Evolutionary conservation across 2,888 invertebrate species (phyloP).

Genomic region (Drosophila cracens): DNA sequence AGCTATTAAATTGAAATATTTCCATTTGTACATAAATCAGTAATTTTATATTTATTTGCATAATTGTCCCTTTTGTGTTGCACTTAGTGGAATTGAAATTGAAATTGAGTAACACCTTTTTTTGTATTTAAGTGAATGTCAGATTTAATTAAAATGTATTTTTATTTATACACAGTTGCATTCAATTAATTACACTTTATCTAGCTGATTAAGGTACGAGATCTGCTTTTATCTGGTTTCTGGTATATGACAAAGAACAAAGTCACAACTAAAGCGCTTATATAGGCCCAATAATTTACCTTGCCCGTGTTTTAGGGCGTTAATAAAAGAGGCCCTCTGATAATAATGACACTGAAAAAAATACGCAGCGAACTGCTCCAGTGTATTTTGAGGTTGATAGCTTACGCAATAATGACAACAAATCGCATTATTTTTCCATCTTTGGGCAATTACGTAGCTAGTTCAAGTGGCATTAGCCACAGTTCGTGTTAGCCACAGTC

Average conservation of each 20-base stretch:
- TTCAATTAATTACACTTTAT: conserved; percentile 10
- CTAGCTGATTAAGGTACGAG: background rate
- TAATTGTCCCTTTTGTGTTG: background rate
- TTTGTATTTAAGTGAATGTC: background rate
- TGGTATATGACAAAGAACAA: background rate
- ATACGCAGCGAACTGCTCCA: background rate
- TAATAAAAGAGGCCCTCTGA: conserved; percentile 10
- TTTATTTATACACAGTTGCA: conserved; percentile 1
- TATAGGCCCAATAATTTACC: conserved; percentile 9
- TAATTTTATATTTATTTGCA: background rate
- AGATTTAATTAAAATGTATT: background rate
- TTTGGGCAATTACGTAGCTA: conserved; percentile 67
- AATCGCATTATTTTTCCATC: conserved; percentile 62
- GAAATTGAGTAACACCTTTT: background rate
- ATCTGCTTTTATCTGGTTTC: background rate
- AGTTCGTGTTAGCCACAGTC: conserved; percentile 19
- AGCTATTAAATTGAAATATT: conserved; percentile 7
- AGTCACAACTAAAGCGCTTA: conserved; percentile 4
- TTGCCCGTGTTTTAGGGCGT: background rate
- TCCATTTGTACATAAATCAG: background rate
- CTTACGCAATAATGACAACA: conserved; percentile 3
- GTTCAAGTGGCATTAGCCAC: conserved; percentile 70
- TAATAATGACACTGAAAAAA: conserved; percentile 20
- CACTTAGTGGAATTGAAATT: background rate
- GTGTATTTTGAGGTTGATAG: conserved; percentile 9